Evolutionary conservation across 2,113 vertebrate genomes (phyloP).

Genomic region (Canis aureus): DNA sequence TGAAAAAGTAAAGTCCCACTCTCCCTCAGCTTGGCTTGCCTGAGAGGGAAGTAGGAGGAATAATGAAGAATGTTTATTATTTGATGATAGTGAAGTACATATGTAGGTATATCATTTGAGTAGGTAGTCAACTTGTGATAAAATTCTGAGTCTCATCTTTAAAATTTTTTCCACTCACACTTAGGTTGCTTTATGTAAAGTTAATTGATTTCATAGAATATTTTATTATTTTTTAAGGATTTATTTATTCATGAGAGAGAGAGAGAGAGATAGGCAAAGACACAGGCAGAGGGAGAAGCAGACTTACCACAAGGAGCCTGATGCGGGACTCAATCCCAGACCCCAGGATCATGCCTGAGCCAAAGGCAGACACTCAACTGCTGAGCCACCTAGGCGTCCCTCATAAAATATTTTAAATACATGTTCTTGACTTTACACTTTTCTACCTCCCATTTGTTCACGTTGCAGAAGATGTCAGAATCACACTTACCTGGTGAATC

Average conservation of each 20-base stretch:
- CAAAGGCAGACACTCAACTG: too few species aligned
- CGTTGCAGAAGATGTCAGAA: neutral
- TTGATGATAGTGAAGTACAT: neutral
- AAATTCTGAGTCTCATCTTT: neutral
- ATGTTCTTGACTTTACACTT: neutral
- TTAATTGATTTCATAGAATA: neutral
- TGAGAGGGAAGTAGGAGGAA: neutral
- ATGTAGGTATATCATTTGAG: neutral
- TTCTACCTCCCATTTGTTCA: neutral
- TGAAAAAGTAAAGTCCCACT: neutral
- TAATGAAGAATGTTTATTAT: neutral
- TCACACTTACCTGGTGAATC: constrained; percentile 92
- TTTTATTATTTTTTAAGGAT: neutral
- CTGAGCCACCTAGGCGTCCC: too few species aligned
- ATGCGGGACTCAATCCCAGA: too few species aligned
- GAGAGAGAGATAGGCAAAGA: too few species aligned
- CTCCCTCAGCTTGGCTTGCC: neutral
- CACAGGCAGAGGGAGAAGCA: too few species aligned
- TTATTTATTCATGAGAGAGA: too few species aligned
- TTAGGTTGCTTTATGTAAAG: neutral
- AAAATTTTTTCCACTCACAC: neutral
- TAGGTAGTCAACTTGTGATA: neutral
- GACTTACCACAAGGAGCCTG: too few species aligned
- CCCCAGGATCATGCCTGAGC: too few species aligned
- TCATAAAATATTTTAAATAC: neutral